phyloP scores from a whole-genome alignment of 2,888 invertebrate species.

The Dicroscelio sp. region DNA sequence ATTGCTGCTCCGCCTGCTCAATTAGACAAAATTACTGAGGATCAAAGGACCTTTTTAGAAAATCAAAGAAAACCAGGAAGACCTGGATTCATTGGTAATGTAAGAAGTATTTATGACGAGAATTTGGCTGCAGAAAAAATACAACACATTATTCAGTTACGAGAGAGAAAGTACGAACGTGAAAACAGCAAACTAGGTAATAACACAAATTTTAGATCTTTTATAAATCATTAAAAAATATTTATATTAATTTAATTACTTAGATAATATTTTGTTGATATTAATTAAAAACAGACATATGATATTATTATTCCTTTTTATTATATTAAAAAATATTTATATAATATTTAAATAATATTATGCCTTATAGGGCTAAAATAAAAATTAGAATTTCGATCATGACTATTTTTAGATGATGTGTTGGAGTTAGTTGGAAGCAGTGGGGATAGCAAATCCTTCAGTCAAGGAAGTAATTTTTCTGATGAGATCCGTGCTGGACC shows the following conservation, averaged over 20 bases:
- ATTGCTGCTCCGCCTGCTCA: conserved; percentile 20
- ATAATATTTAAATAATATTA: too few species aligned
- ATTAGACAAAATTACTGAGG: conserved; percentile 43
- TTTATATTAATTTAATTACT: conserved; percentile 5
- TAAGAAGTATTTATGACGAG: too few species aligned
- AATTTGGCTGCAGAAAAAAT: too few species aligned
- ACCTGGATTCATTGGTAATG: conserved; percentile 45
- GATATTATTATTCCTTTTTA: too few species aligned
- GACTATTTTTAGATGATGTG: neutral
- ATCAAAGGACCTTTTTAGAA: conserved; percentile 56
- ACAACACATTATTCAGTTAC: too few species aligned
- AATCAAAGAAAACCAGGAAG: conserved; percentile 64
- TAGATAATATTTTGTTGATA: too few species aligned
- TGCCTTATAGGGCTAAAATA: too few species aligned
- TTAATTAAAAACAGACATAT: too few species aligned
- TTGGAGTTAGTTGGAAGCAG: conserved; percentile 25
- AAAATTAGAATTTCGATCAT: too few species aligned
- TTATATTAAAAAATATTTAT: too few species aligned
- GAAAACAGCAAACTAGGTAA: conserved; percentile 9
- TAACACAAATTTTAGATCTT: too few species aligned
- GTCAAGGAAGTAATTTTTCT: conserved; percentile 31
- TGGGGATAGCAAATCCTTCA: neutral
- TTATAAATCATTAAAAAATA: conserved; percentile 38
- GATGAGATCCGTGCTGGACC: neutral
- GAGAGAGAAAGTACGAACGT: conserved; percentile 25